These are phyloP conservation scores for Drosophila elegans DNA, from an alignment of 1,140 invertebrate species.

Conservation along the genomic window DNA sequence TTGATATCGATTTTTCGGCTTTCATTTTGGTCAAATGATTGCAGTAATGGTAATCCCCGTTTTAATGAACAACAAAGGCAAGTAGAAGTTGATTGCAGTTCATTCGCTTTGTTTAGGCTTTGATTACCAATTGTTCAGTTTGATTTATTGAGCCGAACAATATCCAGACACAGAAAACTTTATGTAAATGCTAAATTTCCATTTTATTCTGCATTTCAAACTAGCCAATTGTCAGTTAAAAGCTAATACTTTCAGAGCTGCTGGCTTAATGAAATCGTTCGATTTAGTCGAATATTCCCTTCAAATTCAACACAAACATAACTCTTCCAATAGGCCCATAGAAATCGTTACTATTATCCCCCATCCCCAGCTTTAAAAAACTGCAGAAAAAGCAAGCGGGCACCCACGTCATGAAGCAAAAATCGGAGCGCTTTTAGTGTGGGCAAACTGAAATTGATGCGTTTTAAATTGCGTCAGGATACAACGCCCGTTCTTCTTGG, in stretches of 20 bases:
- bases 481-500: conserved; percentile 23
- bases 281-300: conserved; percentile 23
- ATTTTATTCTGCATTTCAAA: conserved; percentile 10
- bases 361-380: conserved; percentile 24
- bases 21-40: too few relatives aligned
- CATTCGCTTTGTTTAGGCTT: neutral
- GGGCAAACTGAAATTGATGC: conserved; percentile 78
- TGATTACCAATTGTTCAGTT: conserved; percentile 11
- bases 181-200: conserved; percentile 32
- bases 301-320: conserved; percentile 26
- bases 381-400: conserved; percentile 46
- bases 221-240: conserved; percentile 5
- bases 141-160: neutral
- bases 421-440: conserved; percentile 60
- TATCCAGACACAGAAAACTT: neutral
- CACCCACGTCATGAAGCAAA: conserved; percentile 50
- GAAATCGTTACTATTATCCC: conserved; percentile 24
- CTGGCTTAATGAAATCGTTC: conserved; percentile 18
- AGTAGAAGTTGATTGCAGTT: neutral
- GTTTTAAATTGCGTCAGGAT: conserved; percentile 80
- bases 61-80: neutral
- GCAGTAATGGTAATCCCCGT: neutral
- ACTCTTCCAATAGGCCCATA: conserved; percentile 6
- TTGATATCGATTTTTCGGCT: too few relatives aligned
- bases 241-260: conserved; percentile 17